phyloP scores from a whole-genome alignment of 1,140 invertebrate species.

The Plodia interpunctella region DNA sequence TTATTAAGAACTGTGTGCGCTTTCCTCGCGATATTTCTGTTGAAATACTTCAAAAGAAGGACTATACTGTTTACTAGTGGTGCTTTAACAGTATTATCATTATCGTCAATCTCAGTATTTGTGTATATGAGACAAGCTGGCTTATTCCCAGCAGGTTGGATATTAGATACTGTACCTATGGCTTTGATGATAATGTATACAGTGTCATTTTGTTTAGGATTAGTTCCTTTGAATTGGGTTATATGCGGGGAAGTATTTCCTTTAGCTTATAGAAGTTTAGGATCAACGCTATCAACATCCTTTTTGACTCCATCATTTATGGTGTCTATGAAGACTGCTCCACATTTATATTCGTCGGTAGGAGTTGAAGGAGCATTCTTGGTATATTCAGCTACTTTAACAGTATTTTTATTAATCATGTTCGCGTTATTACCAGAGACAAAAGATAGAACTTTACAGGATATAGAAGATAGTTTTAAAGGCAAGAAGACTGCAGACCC shows the following conservation, averaged over 20 bases:
- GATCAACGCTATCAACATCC: slow-evolving; percentile 65
- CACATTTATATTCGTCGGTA: slow-evolving; percentile 60
- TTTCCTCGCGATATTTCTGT: slow-evolving; percentile 61
- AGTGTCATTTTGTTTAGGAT: slow-evolving; percentile 62
- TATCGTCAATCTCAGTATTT: slow-evolving; percentile 55
- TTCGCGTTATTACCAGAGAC: slow-evolving; percentile 63
- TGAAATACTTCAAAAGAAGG: slow-evolving; percentile 57
- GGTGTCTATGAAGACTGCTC: slow-evolving; percentile 70
- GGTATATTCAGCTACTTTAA: slow-evolving; percentile 56
- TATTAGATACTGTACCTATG: slow-evolving; percentile 55
- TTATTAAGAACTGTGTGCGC: slow-evolving; percentile 62
- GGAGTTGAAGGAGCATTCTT: slow-evolving; percentile 65
- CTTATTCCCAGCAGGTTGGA: slow-evolving; percentile 36
- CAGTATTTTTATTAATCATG: slow-evolving; percentile 52
- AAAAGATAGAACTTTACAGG: slow-evolving; percentile 64
- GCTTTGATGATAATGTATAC: slow-evolving; percentile 58
- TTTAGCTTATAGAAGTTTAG: slow-evolving; percentile 64
- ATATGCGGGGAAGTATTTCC: slow-evolving; percentile 72
- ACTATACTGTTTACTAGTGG: slow-evolving; percentile 65
- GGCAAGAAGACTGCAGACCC: slow-evolving; percentile 39
- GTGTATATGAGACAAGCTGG: slow-evolving; percentile 57
- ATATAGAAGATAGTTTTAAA: slow-evolving; percentile 69
- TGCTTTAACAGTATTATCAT: slow-evolving; percentile 53
- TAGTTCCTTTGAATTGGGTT: slow-evolving; percentile 67
- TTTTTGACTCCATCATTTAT: slow-evolving; percentile 67